Evolutionary conservation across 2,113 vertebrate genomes (phyloP), one percentile per base, ranked within the genome.

Genomic region (Psophia crepitans): DNA sequence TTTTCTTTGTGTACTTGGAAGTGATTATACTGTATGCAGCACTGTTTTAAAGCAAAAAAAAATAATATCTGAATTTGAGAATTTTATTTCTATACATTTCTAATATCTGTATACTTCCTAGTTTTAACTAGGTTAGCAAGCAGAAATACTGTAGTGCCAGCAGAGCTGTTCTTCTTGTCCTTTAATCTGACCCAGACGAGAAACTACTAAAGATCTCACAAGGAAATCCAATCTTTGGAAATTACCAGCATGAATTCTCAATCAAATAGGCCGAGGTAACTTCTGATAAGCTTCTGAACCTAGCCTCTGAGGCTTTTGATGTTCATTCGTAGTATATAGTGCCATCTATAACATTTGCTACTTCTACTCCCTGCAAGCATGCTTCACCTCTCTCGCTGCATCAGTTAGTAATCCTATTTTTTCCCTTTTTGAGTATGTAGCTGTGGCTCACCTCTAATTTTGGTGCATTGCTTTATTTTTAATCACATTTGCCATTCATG

Each of bases 171-270:
- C 32, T 94, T 94, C 90, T 94, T 79, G 77, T 89, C 69, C 90
- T 96, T 96, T 95, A 96, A 95, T 95, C 81, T 94, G 96, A 94
- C 92, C 89, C 84, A 96, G 77, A 89, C 0, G 1, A 91, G 78
- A 93, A 96, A 91, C 77, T 89, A 94, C 89, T 93, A 27, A 95
- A 96, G 92, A 93, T 95, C 91, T 94, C 89, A 87, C 70, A 97
- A 96, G 84, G 58, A 96, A 96, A 95, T 82, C 61, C 70, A 95
- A 83, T 97, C 91, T 97, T 95, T 93, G 94, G 95, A 96, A 96
- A 95, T 97, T 89, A 96, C 41, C 81, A 97, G 86, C 80, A 94
- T 96, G 93, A 96, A 97, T 96, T 96, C 96, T 77, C 74, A 96
- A 87, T 95, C 84, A 97, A 94, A 96, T 89, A 97, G 81, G 70